A percentile compares a stretch with the other conserved stretches of the same genome.
Evolutionary conservation across 2,888 invertebrate genomes (phyloP).

Genomic region (Mythimna ferrago): DNA sequence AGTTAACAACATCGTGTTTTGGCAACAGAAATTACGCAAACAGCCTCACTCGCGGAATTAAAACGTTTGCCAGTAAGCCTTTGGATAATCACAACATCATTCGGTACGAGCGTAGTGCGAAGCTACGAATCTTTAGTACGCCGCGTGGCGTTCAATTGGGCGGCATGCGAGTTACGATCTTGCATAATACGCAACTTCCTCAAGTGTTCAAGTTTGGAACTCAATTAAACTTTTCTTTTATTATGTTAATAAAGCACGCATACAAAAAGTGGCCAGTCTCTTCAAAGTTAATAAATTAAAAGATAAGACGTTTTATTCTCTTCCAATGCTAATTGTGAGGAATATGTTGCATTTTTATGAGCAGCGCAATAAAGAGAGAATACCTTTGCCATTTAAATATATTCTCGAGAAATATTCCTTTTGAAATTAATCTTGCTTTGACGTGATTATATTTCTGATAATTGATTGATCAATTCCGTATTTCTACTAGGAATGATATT

Average conservation of each 20-base stretch:
- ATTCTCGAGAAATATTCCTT: constrained; percentile 7
- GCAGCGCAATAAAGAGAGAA: constrained; percentile 34
- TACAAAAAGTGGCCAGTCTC: constrained; percentile 62
- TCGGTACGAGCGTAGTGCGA: constrained; percentile 58
- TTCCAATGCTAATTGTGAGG: constrained; percentile 57
- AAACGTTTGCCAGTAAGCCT: constrained; percentile 58
- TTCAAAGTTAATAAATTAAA: constrained; percentile 62
- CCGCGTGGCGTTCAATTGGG: constrained; percentile 63
- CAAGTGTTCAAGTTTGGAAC: constrained; percentile 70
- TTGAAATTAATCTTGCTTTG: constrained; percentile 37
- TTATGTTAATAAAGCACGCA: constrained; percentile 73
- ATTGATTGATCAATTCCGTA: constrained; percentile 41
- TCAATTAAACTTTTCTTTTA: constrained; percentile 78
- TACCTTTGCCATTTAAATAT: constrained; percentile 17
- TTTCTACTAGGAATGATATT: constrained; percentile 7
- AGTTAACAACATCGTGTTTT: constrained; percentile 57
- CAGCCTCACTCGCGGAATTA: constrained; percentile 59
- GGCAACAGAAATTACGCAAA: constrained; percentile 61
- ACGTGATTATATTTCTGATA: constrained; percentile 37
- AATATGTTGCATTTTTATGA: constrained; percentile 57
- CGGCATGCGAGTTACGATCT: constrained; percentile 68
- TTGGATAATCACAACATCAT: constrained; percentile 64
- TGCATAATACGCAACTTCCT: constrained; percentile 69
- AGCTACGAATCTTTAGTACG: constrained; percentile 62
- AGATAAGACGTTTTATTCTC: constrained; percentile 59